These are phyloP conservation scores for Amblyraja radiata DNA, from an alignment of 2,797 vertebrate genomes.

Conservation along the genomic window DNA sequence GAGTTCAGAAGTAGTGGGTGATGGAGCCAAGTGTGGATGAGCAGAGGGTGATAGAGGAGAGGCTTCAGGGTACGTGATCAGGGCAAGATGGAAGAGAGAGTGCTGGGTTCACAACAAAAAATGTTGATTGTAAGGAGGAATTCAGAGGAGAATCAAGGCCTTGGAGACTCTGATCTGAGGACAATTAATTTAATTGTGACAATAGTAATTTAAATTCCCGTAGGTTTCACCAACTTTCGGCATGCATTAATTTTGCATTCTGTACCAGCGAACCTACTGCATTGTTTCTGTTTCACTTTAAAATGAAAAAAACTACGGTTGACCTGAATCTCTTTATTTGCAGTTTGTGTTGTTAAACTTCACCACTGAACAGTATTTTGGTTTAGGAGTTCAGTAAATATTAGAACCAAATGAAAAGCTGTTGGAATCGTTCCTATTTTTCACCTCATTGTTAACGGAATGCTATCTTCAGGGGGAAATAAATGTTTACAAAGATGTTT, in stretches of 20 bases:
- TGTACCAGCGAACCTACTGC: neutral
- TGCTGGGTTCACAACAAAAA: neutral
- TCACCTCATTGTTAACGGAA: neutral
- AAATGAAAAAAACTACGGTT: neutral
- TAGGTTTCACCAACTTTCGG: neutral
- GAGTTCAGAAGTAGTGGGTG: neutral
- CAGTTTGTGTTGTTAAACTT: neutral
- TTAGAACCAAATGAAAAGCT: neutral
- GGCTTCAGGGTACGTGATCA: neutral
- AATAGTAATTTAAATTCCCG: no score
- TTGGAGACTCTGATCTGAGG: neutral
- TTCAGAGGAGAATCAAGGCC: neutral
- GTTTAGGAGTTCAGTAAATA: neutral
- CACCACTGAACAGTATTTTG: neutral
- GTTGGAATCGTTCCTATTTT: neutral
- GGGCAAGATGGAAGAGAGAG: neutral
- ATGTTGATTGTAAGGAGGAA: neutral
- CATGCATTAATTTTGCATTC: neutral
- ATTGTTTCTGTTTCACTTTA: neutral
- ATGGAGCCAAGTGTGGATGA: neutral
- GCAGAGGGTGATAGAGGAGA: neutral
- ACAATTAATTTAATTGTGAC: neutral
- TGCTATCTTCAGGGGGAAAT: neutral
- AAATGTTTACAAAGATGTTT: neutral
- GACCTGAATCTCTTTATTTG: neutral